Evolutionary conservation across 1,140 invertebrate species (phyloP), one percentile per base, ranked within the genome.

Genomic region (Anoplolepis gracilipes): DNA sequence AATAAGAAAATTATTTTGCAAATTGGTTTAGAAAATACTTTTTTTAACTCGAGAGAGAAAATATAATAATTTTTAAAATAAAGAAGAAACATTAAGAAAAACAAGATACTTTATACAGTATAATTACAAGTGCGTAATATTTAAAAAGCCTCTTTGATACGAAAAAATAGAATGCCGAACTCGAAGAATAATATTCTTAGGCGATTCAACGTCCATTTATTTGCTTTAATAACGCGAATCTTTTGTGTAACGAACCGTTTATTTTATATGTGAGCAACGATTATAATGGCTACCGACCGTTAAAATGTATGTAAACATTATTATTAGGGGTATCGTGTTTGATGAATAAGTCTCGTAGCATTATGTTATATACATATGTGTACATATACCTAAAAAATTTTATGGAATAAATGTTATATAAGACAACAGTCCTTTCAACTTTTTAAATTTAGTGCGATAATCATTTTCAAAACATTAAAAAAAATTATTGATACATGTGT

Each of bases 311-410:
- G 55, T 46, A 73, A 22, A 73, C 39, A 36, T 46, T 70, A 49
- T 39, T 86, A 55, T 59, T 36, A 42, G 30, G 28, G 28, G 7
- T 82, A 42, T 64, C 36, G n/a, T 22, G 36, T 49, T 5, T 11
- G 22, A 57, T 59, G 25, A 61, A 88, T 65, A 85, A 28, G 2
- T 59, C 19, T 0, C 30, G 8, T 70, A 25, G n/a, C 25, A 77
- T 85, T 85, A 75, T 28, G 57, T 72, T 87, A 30, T 70, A 53
- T n/a, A n/a, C n/a, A n/a, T n/a, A n/a, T n/a, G n/a, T n/a, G n/a
- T n/a, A n/a, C n/a, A n/a, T 53, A 53, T 6, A 72, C 55, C 8
- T 72, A 79, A 55, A 5, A 39, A 28, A 79, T 69, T 69, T 79
- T 39, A 55, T 46, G 30, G 13, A 55, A 2, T 67, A 28, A 5